Conservation (phyloP, 2,113 vertebrate species). For the Onychostoma macrolepis region DNA sequence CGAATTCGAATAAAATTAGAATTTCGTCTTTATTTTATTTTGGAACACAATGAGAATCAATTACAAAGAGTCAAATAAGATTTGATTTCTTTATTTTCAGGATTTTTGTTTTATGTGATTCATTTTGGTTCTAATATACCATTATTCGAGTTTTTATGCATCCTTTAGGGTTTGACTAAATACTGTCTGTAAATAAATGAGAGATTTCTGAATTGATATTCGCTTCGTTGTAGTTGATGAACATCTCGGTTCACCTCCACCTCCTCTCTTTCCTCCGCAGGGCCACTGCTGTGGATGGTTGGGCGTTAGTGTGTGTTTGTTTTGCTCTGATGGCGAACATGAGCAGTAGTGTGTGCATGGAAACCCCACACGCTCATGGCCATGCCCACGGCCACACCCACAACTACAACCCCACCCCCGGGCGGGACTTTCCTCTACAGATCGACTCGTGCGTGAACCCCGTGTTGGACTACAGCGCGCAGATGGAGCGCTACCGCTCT, state of each 20-base stretch:
- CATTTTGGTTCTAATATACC: neutral
- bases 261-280: slow-evolving; percentile 16
- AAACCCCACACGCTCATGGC: slow-evolving; percentile 69
- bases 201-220: neutral
- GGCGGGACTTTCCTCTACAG: slow-evolving; percentile 85
- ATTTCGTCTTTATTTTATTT: neutral
- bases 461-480: slow-evolving; percentile 91
- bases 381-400: slow-evolving; percentile 55
- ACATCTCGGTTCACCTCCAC: neutral
- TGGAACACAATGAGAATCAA: neutral
- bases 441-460: slow-evolving; percentile 85
- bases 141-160: neutral
- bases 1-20: no score
- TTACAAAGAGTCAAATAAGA: neutral
- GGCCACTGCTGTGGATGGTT: slow-evolving; percentile 34
- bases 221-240: neutral
- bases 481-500: slow-evolving; percentile 93
- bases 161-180: neutral
- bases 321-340: slow-evolving; percentile 82
- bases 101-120: neutral
- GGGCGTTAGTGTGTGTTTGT: slow-evolving; percentile 46
- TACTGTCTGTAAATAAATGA: neutral
- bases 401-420: slow-evolving; percentile 68
- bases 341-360: slow-evolving; percentile 90
- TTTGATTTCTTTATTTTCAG: neutral